These are phyloP conservation scores for Corvus cornix DNA, from an alignment of 2,113 vertebrate species.

Conservation along the genomic window DNA sequence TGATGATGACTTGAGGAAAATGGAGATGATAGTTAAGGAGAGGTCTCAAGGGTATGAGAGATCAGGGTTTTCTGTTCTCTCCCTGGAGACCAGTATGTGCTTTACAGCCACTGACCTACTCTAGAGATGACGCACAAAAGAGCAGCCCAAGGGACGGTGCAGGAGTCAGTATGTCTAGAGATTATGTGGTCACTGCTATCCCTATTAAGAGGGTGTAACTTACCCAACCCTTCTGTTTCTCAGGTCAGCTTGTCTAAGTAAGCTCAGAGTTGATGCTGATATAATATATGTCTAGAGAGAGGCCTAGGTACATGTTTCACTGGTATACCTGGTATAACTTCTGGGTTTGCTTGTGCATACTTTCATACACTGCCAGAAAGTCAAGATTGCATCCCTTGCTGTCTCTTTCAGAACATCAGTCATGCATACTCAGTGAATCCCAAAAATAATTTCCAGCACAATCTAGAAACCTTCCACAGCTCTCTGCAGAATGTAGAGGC, in stretches of 20 bases:
- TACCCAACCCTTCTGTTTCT: not conserved
- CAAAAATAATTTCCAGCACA: not conserved
- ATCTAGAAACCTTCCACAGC: not conserved
- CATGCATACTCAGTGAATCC: not conserved
- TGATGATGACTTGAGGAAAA: not conserved
- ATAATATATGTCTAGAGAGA: not conserved
- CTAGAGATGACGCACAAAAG: not conserved
- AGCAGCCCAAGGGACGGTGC: not conserved
- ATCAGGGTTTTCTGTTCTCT: not conserved
- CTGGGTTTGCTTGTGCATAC: not conserved
- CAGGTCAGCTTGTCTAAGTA: not conserved
- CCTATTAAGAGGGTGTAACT: conserved; percentile 4
- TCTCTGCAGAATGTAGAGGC: not conserved
- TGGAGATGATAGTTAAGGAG: not conserved
- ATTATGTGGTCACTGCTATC: not conserved
- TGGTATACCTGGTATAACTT: not conserved
- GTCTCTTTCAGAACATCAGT: not conserved
- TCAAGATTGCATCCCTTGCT: not conserved
- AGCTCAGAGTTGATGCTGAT: not conserved
- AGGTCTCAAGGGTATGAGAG: not conserved
- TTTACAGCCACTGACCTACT: conserved; percentile 9
- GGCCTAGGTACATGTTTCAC: not conserved
- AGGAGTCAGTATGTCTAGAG: not conserved
- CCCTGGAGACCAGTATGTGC: not conserved
- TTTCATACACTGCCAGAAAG: not conserved